phyloP scores from a whole-genome alignment of 35 echinoderm and acorn worm species.

The Apostichopus japonicus region DNA sequence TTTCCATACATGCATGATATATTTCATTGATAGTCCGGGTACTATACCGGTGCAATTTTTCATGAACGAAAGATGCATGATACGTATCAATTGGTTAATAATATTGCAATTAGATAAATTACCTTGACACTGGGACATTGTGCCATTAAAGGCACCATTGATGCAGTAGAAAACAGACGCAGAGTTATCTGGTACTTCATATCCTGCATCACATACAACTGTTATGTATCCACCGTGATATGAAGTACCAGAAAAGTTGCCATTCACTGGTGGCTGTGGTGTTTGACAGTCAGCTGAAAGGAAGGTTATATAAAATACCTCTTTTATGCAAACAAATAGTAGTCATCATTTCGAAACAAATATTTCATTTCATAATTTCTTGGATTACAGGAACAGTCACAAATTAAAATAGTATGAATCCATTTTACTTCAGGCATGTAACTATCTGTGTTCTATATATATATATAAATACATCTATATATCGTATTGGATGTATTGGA shows the following conservation, averaged over 20 bases:
- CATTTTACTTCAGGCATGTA: not conserved
- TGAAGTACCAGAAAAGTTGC: conserved; percentile 8
- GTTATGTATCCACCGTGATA: not conserved
- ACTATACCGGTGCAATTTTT: too few relatives aligned
- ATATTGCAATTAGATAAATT: not conserved
- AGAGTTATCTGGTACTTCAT: not conserved
- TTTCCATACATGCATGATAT: too few relatives aligned
- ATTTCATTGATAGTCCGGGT: too few relatives aligned
- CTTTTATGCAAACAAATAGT: too few relatives aligned
- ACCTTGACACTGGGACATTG: conserved; percentile 28
- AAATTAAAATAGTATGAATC: too few relatives aligned
- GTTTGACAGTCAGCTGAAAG: conserved; percentile 31
- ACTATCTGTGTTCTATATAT: not conserved
- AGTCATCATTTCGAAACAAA: too few relatives aligned
- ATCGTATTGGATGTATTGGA: too few relatives aligned
- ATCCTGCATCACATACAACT: conserved; percentile 29
- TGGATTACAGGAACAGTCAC: too few relatives aligned
- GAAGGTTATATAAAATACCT: not conserved
- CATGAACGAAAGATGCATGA: too few relatives aligned
- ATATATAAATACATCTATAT: too few relatives aligned
- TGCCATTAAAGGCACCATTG: conserved; percentile 18
- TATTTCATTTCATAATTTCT: too few relatives aligned
- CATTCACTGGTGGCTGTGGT: conserved; percentile 16
- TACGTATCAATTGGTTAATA: too few relatives aligned
- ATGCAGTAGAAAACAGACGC: not conserved